Percentiles rank a stretch among this genome's conserved stretches.
Evolutionary conservation across 1,140 invertebrate genomes (phyloP).

Genomic region (Drosophila aff.): DNA sequence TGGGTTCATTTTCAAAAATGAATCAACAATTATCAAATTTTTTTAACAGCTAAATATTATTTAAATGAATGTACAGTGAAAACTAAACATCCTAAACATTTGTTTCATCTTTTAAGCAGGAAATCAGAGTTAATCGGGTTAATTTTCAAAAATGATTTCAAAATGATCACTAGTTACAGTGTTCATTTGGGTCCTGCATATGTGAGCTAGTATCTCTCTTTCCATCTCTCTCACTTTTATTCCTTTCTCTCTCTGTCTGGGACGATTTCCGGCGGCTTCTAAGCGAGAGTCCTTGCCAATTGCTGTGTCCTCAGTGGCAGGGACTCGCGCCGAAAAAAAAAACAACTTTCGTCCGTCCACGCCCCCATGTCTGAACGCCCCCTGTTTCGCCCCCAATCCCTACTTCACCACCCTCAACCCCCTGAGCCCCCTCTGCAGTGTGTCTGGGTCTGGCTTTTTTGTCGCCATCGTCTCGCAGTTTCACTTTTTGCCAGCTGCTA

Average conservation of each 20-base stretch:
- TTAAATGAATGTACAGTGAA: no score
- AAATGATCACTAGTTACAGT: neutral
- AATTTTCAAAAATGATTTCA: neutral
- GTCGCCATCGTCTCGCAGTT: slow-evolving; percentile 70
- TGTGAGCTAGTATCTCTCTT: slow-evolving; percentile 17
- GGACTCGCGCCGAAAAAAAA: slow-evolving; percentile 34
- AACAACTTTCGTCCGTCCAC: slow-evolving; percentile 36
- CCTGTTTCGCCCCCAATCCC: slow-evolving; percentile 7
- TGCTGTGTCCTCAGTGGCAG: slow-evolving; percentile 21
- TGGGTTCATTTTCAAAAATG: no score
- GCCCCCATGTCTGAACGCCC: slow-evolving; percentile 37
- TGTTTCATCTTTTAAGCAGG: neutral
- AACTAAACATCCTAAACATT: no score
- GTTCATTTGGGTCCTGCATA: slow-evolving; percentile 25
- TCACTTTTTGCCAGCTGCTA: slow-evolving; percentile 68
- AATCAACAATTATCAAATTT: no score
- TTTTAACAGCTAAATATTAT: no score
- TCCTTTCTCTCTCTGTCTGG: slow-evolving; percentile 50
- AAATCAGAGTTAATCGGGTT: accelerated
- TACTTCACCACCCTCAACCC: neutral
- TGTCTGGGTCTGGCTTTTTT: slow-evolving; percentile 68
- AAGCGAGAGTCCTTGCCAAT: slow-evolving; percentile 66
- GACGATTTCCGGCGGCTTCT: slow-evolving; percentile 55
- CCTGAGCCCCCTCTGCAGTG: slow-evolving; percentile 15
- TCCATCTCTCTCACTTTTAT: neutral